Percentiles rank a stretch among this genome's conserved stretches.
Evolutionary conservation across 2,113 vertebrate genomes (phyloP).

Genomic region (Sisor rabdophorus): DNA sequence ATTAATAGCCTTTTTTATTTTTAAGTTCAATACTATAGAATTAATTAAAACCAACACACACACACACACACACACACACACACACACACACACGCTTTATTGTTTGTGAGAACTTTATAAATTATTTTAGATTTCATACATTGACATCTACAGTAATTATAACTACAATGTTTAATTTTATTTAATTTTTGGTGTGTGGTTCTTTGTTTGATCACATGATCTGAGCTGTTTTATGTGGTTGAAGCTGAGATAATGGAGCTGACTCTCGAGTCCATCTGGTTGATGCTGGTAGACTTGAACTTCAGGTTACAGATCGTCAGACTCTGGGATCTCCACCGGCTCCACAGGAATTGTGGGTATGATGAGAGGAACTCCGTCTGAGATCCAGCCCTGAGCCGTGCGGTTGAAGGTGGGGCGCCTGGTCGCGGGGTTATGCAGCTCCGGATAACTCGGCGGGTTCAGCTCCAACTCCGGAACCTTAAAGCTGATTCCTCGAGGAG

Average conservation of each 20-base stretch:
- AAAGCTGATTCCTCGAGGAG: constrained; percentile 88
- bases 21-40: too few relatives aligned
- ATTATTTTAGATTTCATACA: too few relatives aligned
- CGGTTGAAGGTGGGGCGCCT: constrained; percentile 92
- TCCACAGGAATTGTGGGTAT: constrained; percentile 75
- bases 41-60: too few relatives aligned
- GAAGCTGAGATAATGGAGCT: background rate
- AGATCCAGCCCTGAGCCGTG: constrained; percentile 89
- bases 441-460: constrained; percentile 78
- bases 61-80: too few relatives aligned
- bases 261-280: background rate
- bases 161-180: too few relatives aligned
- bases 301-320: constrained; percentile 86
- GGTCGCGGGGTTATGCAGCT: constrained; percentile 77
- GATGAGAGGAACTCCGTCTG: constrained; percentile 81
- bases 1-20: too few relatives aligned
- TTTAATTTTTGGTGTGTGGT: too few relatives aligned
- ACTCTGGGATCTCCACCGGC: constrained; percentile 77
- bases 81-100: too few relatives aligned
- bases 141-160: too few relatives aligned
- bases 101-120: too few relatives aligned
- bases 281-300: background rate
- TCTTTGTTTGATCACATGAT: too few relatives aligned
- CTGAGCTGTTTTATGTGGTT: background rate
- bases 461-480: constrained; percentile 88